Evolutionary conservation across 2,888 invertebrate genomes (phyloP).

Genomic region (Trichogramma evanescens): DNA sequence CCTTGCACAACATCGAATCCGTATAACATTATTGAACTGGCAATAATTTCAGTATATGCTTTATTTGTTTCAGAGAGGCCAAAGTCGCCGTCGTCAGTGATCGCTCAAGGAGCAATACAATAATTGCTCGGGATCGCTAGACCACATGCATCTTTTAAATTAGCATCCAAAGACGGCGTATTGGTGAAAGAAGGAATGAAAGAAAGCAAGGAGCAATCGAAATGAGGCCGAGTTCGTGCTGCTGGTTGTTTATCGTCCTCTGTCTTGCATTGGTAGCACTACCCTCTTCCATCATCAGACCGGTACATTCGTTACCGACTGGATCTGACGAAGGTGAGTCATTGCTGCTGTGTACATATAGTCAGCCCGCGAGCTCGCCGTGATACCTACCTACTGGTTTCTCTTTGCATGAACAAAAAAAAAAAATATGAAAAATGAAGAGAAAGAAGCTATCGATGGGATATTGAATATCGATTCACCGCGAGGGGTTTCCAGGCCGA

Average conservation of each 20-base stretch:
- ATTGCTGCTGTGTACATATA: slow-evolving; percentile 1
- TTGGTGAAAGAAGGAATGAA: slow-evolving; percentile 36
- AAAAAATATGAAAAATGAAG: too few relatives aligned
- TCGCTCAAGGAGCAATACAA: too few relatives aligned
- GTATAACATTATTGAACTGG: too few relatives aligned
- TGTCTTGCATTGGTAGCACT: slow-evolving; percentile 5
- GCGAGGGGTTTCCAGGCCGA: neutral
- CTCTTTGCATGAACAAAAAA: neutral
- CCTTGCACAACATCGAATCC: too few relatives aligned
- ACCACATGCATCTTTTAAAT: too few relatives aligned
- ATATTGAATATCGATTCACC: slow-evolving; percentile 17
- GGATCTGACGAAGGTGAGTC: slow-evolving; percentile 42
- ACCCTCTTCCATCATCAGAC: slow-evolving; percentile 4
- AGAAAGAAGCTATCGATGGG: slow-evolving; percentile 5
- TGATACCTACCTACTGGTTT: neutral
- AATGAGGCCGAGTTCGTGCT: slow-evolving; percentile 44
- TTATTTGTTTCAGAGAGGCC: too few relatives aligned
- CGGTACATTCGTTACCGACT: slow-evolving; percentile 25
- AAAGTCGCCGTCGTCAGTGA: too few relatives aligned
- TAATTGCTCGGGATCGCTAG: too few relatives aligned
- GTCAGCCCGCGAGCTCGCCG: neutral
- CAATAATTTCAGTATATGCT: too few relatives aligned
- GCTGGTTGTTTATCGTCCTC: slow-evolving; percentile 27
- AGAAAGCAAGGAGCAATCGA: slow-evolving; percentile 32
- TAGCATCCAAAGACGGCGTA: slow-evolving; percentile 18